Conservation (phyloP, 2,797 vertebrate genomes). For the Perodicticus potto region DNA sequence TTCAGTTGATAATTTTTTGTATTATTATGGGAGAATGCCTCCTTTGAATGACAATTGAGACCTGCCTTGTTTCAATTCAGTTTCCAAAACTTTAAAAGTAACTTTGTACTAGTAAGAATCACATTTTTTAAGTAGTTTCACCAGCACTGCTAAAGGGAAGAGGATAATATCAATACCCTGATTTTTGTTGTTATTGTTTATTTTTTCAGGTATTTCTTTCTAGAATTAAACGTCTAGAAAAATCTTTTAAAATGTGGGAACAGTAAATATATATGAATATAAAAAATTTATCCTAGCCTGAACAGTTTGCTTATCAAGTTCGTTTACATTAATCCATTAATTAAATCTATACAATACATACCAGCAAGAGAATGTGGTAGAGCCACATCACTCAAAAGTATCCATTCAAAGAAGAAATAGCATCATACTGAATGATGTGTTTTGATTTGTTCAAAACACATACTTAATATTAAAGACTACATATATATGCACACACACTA, state of each 20-base stretch:
- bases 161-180: not conserved
- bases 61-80: not conserved
- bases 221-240: not conserved
- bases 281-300: not conserved
- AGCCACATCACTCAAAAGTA: not conserved
- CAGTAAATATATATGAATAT: not conserved
- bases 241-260: not conserved
- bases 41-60: not conserved
- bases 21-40: not conserved
- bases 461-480: not conserved
- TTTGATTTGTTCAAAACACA: not conserved
- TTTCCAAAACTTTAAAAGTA: not conserved
- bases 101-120: not conserved
- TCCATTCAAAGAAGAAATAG: not conserved
- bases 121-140: not conserved
- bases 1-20: not conserved
- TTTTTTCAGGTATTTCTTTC: not conserved
- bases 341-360: not conserved
- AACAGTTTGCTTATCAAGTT: not conserved
- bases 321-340: not conserved
- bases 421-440: not conserved
- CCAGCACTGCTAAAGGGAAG: not conserved
- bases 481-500: not conserved
- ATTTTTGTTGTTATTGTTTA: not conserved
- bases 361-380: not conserved